Evolutionary conservation across 2,797 vertebrate species (phyloP), one percentile per base, ranked within the genome.

Genomic region (Hapalemur alaotrensis): DNA sequence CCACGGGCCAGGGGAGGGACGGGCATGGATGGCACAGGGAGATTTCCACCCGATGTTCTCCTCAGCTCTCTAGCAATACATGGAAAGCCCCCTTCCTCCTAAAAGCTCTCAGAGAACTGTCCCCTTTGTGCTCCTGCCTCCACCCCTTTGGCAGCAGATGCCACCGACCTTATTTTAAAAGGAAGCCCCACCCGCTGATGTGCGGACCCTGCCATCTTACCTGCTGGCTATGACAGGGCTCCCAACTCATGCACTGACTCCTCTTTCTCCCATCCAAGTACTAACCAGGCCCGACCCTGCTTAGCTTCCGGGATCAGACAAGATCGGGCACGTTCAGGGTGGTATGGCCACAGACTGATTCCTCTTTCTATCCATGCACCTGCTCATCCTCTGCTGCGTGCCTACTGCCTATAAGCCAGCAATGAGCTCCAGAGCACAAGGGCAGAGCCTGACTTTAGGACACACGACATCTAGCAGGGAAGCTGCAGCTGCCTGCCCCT

Each of bases 11-110:
- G 18, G 0, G 8, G 43, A 54, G 59, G 11, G 17, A 32, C 7
- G 1, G 52, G 32, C 61, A 7, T 0, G 20, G 18, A 46, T 0
- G 11, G 35, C 35, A 17, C 10, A 4, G 2, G 28, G 3, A 59
- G 30, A 38, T 17, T 23, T 63, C 46, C 7, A 57, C 13, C 20
- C 7, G 13, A 50, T 5, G 32, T 8, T 4, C 17, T 43, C 67
- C 38, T 87, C 54, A 9, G 43, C n/a, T 59, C 4, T 46, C 41
- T 7, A 52, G 69, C 32, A 50, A 67, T 2, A 76, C 20, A 30
- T 8, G 41, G 35, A 38, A 28, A 67, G n/a, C 4, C 17, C 22
- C 14, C 4, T 14, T 80, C 48, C 38, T 69, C 57, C n/a, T 13
- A 23, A 61, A 38, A 61, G 22, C 22, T 85, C 25, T 43, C 57